Conservation (phyloP, 2,797 vertebrate genomes). For the Myotis planiceps region DNA sequence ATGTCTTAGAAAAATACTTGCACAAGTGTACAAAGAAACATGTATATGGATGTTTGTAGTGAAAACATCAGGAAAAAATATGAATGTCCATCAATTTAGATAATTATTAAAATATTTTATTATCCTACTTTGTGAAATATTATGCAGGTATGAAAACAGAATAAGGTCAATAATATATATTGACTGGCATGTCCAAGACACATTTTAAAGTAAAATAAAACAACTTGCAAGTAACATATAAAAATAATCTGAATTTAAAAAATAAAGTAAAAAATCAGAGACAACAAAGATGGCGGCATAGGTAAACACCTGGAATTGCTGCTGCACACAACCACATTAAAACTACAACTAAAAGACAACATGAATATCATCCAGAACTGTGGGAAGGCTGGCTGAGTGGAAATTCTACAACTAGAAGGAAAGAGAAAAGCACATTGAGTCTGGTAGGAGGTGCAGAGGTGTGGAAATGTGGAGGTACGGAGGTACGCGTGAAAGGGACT, state of each 20-base stretch:
- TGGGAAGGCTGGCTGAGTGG: too few species aligned
- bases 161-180: background rate
- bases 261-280: background rate
- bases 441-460: too few species aligned
- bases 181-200: background rate
- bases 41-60: background rate
- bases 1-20: background rate
- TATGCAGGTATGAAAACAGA: background rate
- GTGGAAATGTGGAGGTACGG: too few species aligned
- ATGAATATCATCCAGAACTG: too few species aligned
- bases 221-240: background rate
- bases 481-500: too few species aligned
- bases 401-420: too few species aligned
- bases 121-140: background rate
- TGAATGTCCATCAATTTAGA: background rate
- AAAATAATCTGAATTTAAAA: background rate
- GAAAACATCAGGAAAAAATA: background rate
- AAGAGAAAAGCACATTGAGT: too few species aligned
- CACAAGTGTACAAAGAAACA: background rate
- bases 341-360: too few species aligned
- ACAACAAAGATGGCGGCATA: too few species aligned
- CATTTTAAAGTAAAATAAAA: slow-evolving; percentile 34
- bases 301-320: too few species aligned
- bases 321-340: too few species aligned
- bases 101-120: slow-evolving; percentile 26